Evolutionary conservation across 2,113 vertebrate genomes (phyloP), one percentile per base, ranked within the genome.

Genomic region (Aegotheles bennettii): DNA sequence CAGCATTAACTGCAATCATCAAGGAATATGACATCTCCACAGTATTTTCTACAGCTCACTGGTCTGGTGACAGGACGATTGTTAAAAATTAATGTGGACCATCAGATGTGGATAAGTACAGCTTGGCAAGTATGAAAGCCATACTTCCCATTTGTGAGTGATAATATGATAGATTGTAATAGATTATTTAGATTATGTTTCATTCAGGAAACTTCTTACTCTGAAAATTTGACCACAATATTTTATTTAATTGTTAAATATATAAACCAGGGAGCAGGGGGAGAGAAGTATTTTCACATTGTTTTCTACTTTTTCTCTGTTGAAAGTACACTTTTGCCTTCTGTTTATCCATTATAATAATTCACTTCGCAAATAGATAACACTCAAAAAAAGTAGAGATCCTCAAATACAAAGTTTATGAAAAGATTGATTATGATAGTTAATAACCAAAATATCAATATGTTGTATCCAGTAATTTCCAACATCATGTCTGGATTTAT

Each of bases 31-130:
- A 94, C 84, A 51, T 84, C 65, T 89, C 89, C 73, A 82, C 69
- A 64, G 76, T 67, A 82, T 78, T 97, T 92, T 92, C 80, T 91
- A 71, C 91, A 95, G 93, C 73, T 96, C 93, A 82, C 65, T 71
- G 74, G 28, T 84, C 80, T 75, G 47, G 31, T 92, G 93, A 92
- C 84, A 92, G 77, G 73, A 75, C 24, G 3, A 89, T 92, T 91
- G 91, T 42, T 84, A 97, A 91, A 96, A 96, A 94, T 94, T 91
- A 95, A 94, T 91, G 77, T 76, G 36, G 50, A 94, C 35, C 60
- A 89, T 94, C 68, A 78, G 56, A 87, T 51, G 24, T 78, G 65
- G 33, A 11, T 95, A 95, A 92, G 68, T 94, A 94, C 60, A 84
- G 42, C 35, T 63, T 81, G 54, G 68, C 56, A 94, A 74, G 76